Conservation (phyloP, 2,888 invertebrate genomes). For the Trisateles emortualis region DNA sequence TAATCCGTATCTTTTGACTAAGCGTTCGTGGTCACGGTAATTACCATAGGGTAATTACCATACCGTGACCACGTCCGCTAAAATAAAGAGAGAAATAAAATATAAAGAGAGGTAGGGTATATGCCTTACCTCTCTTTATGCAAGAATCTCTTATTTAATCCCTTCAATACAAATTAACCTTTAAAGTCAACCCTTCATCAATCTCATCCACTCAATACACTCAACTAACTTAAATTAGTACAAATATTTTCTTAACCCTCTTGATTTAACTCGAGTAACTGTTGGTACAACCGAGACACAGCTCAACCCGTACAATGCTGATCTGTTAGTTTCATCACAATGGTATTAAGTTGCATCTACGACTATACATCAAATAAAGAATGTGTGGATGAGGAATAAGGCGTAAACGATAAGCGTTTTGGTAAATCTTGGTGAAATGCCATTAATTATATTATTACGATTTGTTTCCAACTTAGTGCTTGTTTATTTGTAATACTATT, state of each 20-base stretch:
- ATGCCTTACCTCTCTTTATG: background rate
- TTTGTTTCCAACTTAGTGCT: background rate
- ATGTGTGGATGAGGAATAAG: slow-evolving; percentile 9
- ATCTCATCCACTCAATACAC: background rate
- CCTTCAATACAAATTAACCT: background rate
- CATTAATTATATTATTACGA: background rate
- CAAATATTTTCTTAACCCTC: slow-evolving; percentile 24
- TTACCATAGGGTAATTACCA: too few species aligned
- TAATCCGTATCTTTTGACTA: too few species aligned
- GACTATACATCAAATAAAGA: slow-evolving; percentile 31
- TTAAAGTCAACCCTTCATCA: background rate
- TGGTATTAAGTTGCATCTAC: slow-evolving; percentile 53
- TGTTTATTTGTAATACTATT: too few species aligned
- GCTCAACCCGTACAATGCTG: slow-evolving; percentile 27
- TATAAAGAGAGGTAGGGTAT: too few species aligned
- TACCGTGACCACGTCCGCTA: too few species aligned
- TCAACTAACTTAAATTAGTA: slow-evolving; percentile 28
- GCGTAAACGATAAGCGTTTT: slow-evolving; percentile 16
- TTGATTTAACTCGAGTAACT: slow-evolving; percentile 29
- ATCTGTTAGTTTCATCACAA: slow-evolving; percentile 53
- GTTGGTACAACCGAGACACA: slow-evolving; percentile 56
- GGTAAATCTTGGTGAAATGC: background rate
- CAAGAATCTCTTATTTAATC: background rate
- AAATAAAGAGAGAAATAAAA: too few species aligned
- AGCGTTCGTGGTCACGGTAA: too few species aligned